Evolutionary conservation across 2,113 vertebrate species (phyloP), one percentile per base, ranked within the genome.

Genomic region (Andinoacara biseriatus): DNA sequence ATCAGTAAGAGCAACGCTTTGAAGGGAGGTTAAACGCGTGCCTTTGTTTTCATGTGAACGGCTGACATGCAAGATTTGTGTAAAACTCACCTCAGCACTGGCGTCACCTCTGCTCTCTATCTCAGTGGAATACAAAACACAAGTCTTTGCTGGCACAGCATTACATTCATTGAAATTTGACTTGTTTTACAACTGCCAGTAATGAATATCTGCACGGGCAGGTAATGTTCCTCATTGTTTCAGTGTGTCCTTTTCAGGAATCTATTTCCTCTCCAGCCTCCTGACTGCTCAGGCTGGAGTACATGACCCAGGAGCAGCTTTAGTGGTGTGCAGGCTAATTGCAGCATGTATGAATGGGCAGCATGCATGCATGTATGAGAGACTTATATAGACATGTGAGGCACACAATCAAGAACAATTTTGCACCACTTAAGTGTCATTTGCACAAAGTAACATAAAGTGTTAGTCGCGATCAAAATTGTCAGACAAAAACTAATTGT

Each of bases 11-110:
- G 84, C 86, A 82, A 61, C 9, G 77, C 83, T 92, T 86, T 90
- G 85, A 87, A 86, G 49, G 79, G 79, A 91, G 80, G 89, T 88
- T 84, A 91, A 92, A 87, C 57, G 52, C 74, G 76, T 35, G 29
- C 77, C 86, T 92, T 88, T 90, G 90, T 93, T 92, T 94, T 89
- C 76, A 85, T 78, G 75, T 90, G 87, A 91, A 84, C 76, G 56
- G 76, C 78, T 89, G 85, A 90, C 84, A 90, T 72, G 76, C 69
- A 87, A 88, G 69, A 86, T 92, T 88, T 92, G 82, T 90, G 91
- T 85, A 74, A 83, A 92, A 87, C 81, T 85, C 87, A 88, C 82
- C 80, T 85, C 74, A 59, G 62, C 69, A 57, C 67, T 15, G 56
- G 76, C 60, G 59, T 90, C 89, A 85, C 88, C 80, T 85, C 76